phyloP scores from a whole-genome alignment of 2,888 invertebrate genomes.

The Thecocarcelia acutangulata region DNA sequence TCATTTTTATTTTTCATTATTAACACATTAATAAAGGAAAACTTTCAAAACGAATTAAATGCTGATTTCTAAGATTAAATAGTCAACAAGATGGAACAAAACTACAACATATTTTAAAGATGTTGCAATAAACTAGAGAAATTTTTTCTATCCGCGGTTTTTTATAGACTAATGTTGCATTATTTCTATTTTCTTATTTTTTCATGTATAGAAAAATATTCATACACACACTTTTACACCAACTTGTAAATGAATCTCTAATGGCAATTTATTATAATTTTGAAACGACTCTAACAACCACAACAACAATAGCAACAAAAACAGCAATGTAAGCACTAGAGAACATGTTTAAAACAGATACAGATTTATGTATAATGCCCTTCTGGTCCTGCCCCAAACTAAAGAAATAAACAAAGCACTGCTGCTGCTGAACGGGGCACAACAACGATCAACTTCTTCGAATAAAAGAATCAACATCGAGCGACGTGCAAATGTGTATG shows the following conservation, averaged over 20 bases:
- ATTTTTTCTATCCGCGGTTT: conserved; percentile 43
- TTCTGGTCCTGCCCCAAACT: conserved; percentile 50
- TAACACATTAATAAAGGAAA: neutral
- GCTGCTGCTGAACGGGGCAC: neutral
- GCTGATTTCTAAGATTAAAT: neutral
- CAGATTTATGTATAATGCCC: conserved; percentile 60
- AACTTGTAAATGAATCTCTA: conserved; percentile 47
- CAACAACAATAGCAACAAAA: neutral
- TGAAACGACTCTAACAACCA: conserved; percentile 37
- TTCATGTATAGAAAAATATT: conserved; percentile 20
- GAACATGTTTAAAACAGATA: conserved; percentile 50
- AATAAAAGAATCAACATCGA: conserved; percentile 2
- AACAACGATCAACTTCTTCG: conserved; percentile 18
- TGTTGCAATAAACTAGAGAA: conserved; percentile 51
- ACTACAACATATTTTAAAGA: conserved; percentile 38
- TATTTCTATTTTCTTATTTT: neutral
- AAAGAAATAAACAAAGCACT: too few relatives aligned
- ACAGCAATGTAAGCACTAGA: neutral
- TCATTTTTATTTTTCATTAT: conserved; percentile 7
- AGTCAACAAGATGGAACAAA: neutral
- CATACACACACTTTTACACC: conserved; percentile 21
- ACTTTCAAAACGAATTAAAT: conserved; percentile 25
- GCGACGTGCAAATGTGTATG: neutral
- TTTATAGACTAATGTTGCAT: conserved; percentile 61
- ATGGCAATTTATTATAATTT: conserved; percentile 64